Base-by-base conservation (phyloP, 2,888 invertebrate genomes). In the Amblyjoppa proteus region DNA sequence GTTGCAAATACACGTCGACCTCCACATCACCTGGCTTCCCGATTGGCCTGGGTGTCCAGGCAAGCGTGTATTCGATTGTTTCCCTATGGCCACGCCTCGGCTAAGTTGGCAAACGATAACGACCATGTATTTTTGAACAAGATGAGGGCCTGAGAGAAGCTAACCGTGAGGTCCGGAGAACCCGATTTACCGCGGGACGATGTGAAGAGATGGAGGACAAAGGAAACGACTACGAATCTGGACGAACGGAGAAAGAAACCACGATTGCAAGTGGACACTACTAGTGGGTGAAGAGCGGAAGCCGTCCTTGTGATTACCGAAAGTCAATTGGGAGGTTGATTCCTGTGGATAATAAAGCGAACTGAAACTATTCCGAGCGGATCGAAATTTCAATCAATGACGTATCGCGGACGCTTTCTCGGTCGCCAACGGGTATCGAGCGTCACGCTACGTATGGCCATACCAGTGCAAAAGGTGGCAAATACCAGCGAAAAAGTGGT, bases 1-100 rank as follows among this genome's bases (percentile, higher is more conserved):
- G 89, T 89, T 88, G 90, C 91, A 89, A 91, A 90, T 91, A 91
- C 90, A 88, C 91, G 90, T 92, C 91, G 88, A 90, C 91, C 92
- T 90, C 90, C 90, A 85, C 90, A 85, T 92, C 90, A 92, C 88
- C 89, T 89, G 20, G n/a, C 20, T 34, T 53, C 34, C n/a, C 68
- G 7, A 49, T 75, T 13, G 45, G 53, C 13, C 34, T n/a, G 49
- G n/a, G 34, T 38, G 28, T 45, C 45, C 28, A 9, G 58, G 45
- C 4, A 28, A 28, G 2, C 25, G 16, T 6, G 4, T 28, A 61
- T 81, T 76, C 51, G 66, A 76, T 81, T 58, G 31, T 70, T 74
- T 86, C 71, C 53, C 87, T 34, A 56, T 84, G 75, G 41, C 80
- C 74, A 53, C 70, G 69, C 79, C 86, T 86, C 84, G 79, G 9